Conservation (phyloP, 2,797 vertebrate species). For the Eospalax fontanierii region DNA sequence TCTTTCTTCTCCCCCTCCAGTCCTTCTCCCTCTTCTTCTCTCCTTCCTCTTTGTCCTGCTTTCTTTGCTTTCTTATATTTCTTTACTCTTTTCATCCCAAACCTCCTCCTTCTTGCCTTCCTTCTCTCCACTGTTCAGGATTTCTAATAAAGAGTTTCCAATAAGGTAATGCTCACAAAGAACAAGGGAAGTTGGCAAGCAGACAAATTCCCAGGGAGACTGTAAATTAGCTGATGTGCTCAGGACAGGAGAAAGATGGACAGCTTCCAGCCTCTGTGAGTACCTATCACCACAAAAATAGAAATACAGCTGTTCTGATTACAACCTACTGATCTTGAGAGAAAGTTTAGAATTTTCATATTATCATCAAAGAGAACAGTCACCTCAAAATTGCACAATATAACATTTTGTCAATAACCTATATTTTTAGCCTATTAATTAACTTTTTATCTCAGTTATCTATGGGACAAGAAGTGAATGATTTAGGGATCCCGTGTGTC, state of each 20-base stretch:
- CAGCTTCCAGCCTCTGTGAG: not conserved
- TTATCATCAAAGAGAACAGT: not conserved
- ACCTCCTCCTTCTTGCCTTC: not conserved
- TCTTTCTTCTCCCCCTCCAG: not conserved
- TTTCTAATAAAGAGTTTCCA: not conserved
- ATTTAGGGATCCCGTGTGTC: not conserved
- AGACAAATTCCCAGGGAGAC: not conserved
- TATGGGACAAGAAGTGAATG: not conserved
- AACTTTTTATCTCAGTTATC: not conserved
- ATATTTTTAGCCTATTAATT: slow-evolving; percentile 1
- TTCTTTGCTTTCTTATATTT: not conserved
- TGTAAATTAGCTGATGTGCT: not conserved
- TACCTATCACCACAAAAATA: not conserved
- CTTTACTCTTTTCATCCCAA: not conserved
- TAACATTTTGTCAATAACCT: not conserved
- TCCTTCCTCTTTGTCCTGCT: not conserved
- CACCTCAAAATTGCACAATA: not conserved
- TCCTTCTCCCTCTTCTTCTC: no score
- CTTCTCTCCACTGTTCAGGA: not conserved
- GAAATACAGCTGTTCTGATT: not conserved
- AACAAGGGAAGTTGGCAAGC: not conserved
- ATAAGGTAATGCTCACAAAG: not conserved
- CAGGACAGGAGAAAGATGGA: not conserved
- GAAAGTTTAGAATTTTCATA: not conserved
- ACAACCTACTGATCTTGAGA: not conserved